Base-by-base conservation (phyloP, 1,140 invertebrate species). In the Drosophila oshimai region DNA sequence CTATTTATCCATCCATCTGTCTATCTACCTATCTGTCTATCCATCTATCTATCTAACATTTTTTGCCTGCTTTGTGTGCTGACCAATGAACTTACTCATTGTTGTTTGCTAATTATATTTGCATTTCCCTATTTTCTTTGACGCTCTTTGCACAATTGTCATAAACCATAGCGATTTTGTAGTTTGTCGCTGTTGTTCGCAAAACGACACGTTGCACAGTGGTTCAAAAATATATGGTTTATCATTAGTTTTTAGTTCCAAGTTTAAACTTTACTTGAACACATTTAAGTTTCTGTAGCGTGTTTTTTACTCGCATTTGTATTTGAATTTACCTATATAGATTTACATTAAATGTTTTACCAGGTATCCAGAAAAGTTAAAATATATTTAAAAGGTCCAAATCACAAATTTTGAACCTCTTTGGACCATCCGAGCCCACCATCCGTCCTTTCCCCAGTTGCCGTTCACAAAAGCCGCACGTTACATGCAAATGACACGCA, bases 71-170 rank as follows among this genome's bases (percentile, higher is more conserved):
- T 10, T 55, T 34, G 47, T 77, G 36, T 44, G 61, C 53, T 79
- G 74, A 84, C 80, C 80, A 74, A 33, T 79, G 70, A 83, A 83
- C 80, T 79, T 74, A 67, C 64, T 24, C 41, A 74, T 70, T 78
- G 74, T 78, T 70, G 79, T 70, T 29, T 84, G 69, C 47, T 65
- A 73, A 83, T 81, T 83, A 67, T 68, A 78, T 78, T 69, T 78
- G 57, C 78, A 73, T 81, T 80, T 83, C 29, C 33, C 51, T 58
- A 60, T 73, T 77, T 50, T 54, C 51, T 47, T 64, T 62, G 53
- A 45, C 51, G 44, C 42, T 71, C 33, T 51, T 51, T 54, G 74
- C 53, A 53, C 53, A 74, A 60, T 78, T 84, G 49, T 70, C 44
- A 55, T 60, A 65, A 78, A 65, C 68, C 60, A 29, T 31, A 50